These are phyloP conservation scores for Monodelphis domestica DNA, from an alignment of 2,797 vertebrate species.

Conservation along the genomic window DNA sequence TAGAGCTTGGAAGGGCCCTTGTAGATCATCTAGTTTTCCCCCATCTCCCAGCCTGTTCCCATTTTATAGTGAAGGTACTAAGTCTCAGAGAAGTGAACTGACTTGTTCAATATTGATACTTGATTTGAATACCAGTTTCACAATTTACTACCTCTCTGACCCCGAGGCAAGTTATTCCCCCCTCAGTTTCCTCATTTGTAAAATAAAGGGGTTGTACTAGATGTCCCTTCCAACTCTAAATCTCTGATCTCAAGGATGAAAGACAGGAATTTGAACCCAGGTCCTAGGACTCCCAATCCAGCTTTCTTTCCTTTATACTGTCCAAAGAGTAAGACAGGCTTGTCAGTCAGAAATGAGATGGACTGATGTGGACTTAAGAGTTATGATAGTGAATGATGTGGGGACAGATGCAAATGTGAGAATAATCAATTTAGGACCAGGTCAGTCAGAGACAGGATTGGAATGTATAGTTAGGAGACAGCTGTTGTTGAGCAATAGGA, in stretches of 20 bases:
- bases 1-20: background rate
- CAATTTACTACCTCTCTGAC: background rate
- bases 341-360: background rate
- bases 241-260: background rate
- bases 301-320: background rate
- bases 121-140: background rate
- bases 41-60: background rate
- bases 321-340: background rate
- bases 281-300: background rate
- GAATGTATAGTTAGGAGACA: background rate
- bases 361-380: background rate
- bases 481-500: background rate
- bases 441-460: background rate
- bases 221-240: background rate
- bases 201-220: background rate
- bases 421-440: background rate
- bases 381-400: background rate
- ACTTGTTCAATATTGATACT: background rate
- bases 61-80: background rate
- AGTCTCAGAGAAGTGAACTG: background rate
- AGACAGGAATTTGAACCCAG: background rate
- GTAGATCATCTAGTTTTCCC: background rate
- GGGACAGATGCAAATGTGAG: background rate
- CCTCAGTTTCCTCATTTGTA: background rate
- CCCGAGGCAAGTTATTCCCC: background rate